phyloP scores from a whole-genome alignment of 2,888 invertebrate species.

The Drosophila pegasa region DNA sequence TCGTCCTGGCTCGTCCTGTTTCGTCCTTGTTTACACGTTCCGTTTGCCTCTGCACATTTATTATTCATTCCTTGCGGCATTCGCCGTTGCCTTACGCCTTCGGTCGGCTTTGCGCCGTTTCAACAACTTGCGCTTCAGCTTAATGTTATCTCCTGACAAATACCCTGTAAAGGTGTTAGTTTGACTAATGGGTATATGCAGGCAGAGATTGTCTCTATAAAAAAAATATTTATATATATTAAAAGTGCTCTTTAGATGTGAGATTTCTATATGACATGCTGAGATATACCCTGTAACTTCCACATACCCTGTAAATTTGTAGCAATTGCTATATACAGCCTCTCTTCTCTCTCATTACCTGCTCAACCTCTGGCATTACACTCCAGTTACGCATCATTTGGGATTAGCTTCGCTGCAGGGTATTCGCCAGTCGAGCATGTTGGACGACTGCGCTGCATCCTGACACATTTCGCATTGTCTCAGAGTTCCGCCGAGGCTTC shows the following conservation, averaged over 20 bases:
- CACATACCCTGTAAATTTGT: not conserved
- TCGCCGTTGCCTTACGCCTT: constrained; percentile 38
- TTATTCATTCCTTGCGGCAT: constrained; percentile 65
- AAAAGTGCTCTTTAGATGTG: no score
- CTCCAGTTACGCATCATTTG: no score
- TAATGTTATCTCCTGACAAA: constrained; percentile 16
- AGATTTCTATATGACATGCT: not conserved
- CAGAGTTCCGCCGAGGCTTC: constrained; percentile 35
- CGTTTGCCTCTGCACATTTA: constrained; percentile 46
- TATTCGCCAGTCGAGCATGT: not conserved
- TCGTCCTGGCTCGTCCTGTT: constrained; percentile 5
- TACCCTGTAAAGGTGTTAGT: constrained; percentile 10
- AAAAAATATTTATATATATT: no score
- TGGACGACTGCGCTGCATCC: not conserved
- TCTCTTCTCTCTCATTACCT: no score
- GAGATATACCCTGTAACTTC: not conserved
- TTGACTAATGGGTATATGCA: not conserved
- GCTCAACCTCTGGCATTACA: not conserved
- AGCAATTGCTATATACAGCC: no score
- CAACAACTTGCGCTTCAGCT: constrained; percentile 44
- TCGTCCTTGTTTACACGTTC: constrained; percentile 15
- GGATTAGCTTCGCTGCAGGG: no score
- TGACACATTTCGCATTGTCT: constrained; percentile 35
- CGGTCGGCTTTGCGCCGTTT: constrained; percentile 47
- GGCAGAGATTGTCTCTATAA: not conserved